These are phyloP conservation scores for Cotesia typhae DNA, from an alignment of 1,140 invertebrate species.

Conservation along the genomic window DNA sequence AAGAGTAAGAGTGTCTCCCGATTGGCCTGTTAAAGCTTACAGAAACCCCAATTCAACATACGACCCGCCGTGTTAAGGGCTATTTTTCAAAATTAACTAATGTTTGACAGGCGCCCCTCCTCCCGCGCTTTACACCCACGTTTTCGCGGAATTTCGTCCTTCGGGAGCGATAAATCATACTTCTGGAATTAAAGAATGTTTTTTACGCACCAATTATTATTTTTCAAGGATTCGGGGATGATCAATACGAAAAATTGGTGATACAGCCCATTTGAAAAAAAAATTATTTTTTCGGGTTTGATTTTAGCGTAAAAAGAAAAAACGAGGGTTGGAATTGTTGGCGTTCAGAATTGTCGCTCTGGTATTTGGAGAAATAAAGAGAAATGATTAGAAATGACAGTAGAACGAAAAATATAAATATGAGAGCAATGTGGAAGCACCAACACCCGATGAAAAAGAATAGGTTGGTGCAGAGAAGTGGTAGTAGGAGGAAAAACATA, in stretches of 20 bases:
- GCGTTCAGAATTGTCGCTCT: background rate
- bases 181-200: too few relatives aligned
- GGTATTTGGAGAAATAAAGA: too few relatives aligned
- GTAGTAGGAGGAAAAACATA: background rate
- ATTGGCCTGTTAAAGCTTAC: slow-evolving; percentile 54
- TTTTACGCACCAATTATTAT: too few relatives aligned
- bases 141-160: background rate
- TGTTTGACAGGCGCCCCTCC: slow-evolving; percentile 50
- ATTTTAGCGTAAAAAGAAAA: too few relatives aligned
- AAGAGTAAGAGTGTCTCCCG: slow-evolving; percentile 49
- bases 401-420: too few relatives aligned
- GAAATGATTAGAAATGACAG: too few relatives aligned
- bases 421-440: too few relatives aligned
- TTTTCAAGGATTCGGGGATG: too few relatives aligned
- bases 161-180: background rate
- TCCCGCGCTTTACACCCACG: background rate
- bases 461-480: background rate
- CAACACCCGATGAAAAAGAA: too few relatives aligned
- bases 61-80: slow-evolving; percentile 49
- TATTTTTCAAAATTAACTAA: slow-evolving; percentile 61
- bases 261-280: too few relatives aligned
- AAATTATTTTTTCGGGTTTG: too few relatives aligned
- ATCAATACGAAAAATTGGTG: too few relatives aligned
- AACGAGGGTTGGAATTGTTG: background rate
- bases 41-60: slow-evolving; percentile 51